phyloP scores from a whole-genome alignment of 2,888 invertebrate genomes.

The Eilema caniola region DNA sequence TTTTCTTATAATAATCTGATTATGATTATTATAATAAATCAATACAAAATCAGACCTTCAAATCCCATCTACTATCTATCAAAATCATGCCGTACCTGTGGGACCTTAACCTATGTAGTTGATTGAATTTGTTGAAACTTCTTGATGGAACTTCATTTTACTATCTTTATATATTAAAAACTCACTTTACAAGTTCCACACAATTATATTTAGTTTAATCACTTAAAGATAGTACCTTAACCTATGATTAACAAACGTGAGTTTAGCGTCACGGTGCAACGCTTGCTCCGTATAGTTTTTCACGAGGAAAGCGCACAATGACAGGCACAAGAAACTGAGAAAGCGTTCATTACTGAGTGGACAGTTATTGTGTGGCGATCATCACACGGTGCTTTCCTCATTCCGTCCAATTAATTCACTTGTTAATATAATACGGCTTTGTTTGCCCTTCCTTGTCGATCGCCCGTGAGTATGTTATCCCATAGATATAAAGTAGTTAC shows the following conservation, averaged over 20 bases:
- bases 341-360: slow-evolving; percentile 67
- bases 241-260: slow-evolving; percentile 21
- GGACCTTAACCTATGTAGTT: neutral
- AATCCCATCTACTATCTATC: too few relatives aligned
- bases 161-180: too few relatives aligned
- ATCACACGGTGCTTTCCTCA: slow-evolving; percentile 73
- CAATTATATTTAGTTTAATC: too few relatives aligned
- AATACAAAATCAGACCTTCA: too few relatives aligned
- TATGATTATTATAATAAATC: too few relatives aligned
- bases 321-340: slow-evolving; percentile 69
- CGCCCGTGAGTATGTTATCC: slow-evolving; percentile 24
- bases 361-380: slow-evolving; percentile 79
- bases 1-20: too few relatives aligned
- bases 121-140: too few relatives aligned
- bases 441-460: slow-evolving; percentile 35
- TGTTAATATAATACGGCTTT: slow-evolving; percentile 52
- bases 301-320: slow-evolving; percentile 82
- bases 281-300: slow-evolving; percentile 72
- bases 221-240: too few relatives aligned
- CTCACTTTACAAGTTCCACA: too few relatives aligned
- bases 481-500: neutral
- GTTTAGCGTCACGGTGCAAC: slow-evolving; percentile 44
- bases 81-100: too few relatives aligned
- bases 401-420: slow-evolving; percentile 63
- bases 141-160: too few relatives aligned